These are phyloP conservation scores for Polydrusus tereticollis DNA, from an alignment of 2,888 invertebrate genomes.

Conservation along the genomic window DNA sequence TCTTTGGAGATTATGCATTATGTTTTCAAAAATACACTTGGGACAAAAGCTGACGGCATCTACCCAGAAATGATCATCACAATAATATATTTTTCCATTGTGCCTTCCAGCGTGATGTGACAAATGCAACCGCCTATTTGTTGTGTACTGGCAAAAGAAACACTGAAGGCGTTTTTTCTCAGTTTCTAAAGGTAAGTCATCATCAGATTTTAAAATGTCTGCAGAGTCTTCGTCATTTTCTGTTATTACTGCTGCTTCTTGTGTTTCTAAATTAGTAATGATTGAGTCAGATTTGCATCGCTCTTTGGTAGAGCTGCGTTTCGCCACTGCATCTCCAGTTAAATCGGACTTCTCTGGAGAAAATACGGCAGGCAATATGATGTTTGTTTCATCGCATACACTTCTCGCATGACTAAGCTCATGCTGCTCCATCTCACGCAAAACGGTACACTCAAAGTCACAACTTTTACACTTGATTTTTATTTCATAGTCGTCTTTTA, in stretches of 20 bases:
- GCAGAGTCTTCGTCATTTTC: not conserved
- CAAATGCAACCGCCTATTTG: not conserved
- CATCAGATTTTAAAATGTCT: not conserved
- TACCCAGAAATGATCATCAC: not conserved
- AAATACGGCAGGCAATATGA: not conserved
- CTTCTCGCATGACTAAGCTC: not conserved
- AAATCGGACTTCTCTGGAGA: not conserved
- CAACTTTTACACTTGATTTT: slow-evolving; percentile 9
- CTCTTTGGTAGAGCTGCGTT: too few relatives aligned
- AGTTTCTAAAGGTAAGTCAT: not conserved
- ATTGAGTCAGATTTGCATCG: too few relatives aligned
- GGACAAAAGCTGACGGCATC: not conserved
- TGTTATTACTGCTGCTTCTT: too few relatives aligned
- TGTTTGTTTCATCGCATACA: not conserved
- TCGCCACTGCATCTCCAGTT: not conserved
- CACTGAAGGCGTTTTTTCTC: not conserved
- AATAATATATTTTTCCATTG: not conserved
- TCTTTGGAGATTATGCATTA: not conserved
- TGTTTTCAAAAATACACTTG: not conserved
- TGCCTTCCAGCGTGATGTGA: not conserved
- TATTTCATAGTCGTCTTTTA: not conserved
- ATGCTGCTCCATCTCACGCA: not conserved
- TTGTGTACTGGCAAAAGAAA: not conserved
- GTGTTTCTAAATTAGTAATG: not conserved
- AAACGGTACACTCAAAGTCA: not conserved